Evolutionary conservation across 2,113 vertebrate genomes (phyloP).

Genomic region (Sterna hirundo): DNA sequence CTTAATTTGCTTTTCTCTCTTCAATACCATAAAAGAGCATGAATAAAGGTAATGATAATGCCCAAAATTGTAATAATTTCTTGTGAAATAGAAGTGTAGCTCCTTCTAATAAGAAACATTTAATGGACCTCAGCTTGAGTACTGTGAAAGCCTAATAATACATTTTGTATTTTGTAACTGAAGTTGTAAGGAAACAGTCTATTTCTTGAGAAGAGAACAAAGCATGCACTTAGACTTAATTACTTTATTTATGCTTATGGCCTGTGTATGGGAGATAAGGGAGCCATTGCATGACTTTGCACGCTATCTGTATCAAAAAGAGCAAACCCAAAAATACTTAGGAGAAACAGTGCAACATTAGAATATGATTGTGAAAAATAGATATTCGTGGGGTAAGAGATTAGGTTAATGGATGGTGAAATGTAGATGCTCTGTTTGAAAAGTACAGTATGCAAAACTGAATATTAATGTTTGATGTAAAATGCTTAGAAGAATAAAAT

Average conservation of each 20-base stretch:
- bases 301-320: not conserved
- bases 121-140: not conserved
- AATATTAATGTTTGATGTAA: not conserved
- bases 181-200: not conserved
- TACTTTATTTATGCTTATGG: not conserved
- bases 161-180: not conserved
- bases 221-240: not conserved
- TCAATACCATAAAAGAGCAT: not conserved
- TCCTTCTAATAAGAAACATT: not conserved
- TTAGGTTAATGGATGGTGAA: not conserved
- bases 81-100: not conserved
- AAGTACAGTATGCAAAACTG: not conserved
- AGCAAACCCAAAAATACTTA: not conserved
- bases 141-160: not conserved
- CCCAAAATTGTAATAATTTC: not conserved
- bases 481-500: not conserved
- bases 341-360: not conserved
- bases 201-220: not conserved
- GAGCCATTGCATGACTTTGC: not conserved
- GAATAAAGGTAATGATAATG: not conserved
- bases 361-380: not conserved
- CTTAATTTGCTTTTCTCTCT: not conserved
- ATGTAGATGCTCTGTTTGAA: not conserved
- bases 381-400: not conserved
- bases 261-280: not conserved